Conservation (phyloP, 2,113 vertebrate species). For the Clarias gariepinus region DNA sequence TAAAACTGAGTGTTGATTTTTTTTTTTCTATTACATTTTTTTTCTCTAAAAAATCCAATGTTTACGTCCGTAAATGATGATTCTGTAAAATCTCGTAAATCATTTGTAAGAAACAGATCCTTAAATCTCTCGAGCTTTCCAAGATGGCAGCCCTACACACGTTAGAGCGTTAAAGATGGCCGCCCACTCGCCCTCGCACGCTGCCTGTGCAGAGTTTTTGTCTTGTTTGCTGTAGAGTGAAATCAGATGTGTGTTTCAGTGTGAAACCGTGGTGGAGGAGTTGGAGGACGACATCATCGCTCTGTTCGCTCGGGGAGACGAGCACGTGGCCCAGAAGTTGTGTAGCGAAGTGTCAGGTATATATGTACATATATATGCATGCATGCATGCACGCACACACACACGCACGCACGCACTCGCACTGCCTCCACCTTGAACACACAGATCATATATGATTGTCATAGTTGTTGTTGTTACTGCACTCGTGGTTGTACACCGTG, state of each 20-base stretch:
- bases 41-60: too few species aligned
- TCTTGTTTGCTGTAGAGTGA: neutral
- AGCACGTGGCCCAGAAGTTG: slow-evolving; percentile 77
- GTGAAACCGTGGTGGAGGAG: slow-evolving; percentile 82
- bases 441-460: neutral
- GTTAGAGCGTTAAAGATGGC: slow-evolving; percentile 46
- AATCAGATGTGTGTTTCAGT: slow-evolving; percentile 64
- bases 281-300: slow-evolving; percentile 85
- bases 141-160: slow-evolving; percentile 48
- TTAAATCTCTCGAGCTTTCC: slow-evolving; percentile 18
- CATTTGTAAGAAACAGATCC: neutral
- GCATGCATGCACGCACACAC: neutral
- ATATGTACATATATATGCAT: neutral
- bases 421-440: neutral
- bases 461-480: neutral
- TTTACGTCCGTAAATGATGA: neutral
- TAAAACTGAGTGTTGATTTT: neutral
- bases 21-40: neutral
- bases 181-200: neutral
- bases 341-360: slow-evolving; percentile 87
- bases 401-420: slow-evolving; percentile 40
- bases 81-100: neutral
- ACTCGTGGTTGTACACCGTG: too few species aligned
- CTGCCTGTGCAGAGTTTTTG: neutral
- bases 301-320: slow-evolving; percentile 75